Evolutionary conservation across 2,888 invertebrate genomes (phyloP).

Genomic region (Spialia ferax): DNA sequence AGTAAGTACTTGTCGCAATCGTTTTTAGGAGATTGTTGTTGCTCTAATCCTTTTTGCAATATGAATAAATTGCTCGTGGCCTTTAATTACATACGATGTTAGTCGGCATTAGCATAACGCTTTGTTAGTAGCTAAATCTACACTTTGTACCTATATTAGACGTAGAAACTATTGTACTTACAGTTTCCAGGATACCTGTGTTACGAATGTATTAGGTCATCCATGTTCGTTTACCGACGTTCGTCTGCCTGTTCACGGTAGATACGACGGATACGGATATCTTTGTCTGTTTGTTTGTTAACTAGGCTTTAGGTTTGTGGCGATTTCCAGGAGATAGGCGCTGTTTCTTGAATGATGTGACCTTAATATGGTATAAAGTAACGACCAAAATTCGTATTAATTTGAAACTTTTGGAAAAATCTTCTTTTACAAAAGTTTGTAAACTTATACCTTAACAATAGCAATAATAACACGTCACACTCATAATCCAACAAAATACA

Average conservation of each 20-base stretch:
- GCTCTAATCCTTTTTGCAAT: slow-evolving; percentile 34
- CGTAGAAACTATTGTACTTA: slow-evolving; percentile 15
- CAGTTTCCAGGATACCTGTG: slow-evolving; percentile 55
- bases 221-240: slow-evolving; percentile 51
- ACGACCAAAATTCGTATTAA: too few relatives aligned
- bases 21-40: slow-evolving; percentile 31
- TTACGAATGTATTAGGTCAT: slow-evolving; percentile 63
- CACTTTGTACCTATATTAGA: background rate
- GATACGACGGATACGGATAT: slow-evolving; percentile 37
- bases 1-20: slow-evolving; percentile 17
- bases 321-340: background rate
- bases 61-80: slow-evolving; percentile 36
- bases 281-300: slow-evolving; percentile 6
- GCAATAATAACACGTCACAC: too few relatives aligned
- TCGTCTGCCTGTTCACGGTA: slow-evolving; percentile 62
- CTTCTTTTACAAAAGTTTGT: too few relatives aligned
- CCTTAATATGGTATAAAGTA: too few relatives aligned
- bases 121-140: background rate
- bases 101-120: slow-evolving; percentile 31
- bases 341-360: background rate
- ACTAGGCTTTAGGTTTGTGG: background rate
- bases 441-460: too few relatives aligned
- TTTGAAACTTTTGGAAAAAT: too few relatives aligned
- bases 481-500: too few relatives aligned
- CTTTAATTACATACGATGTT: slow-evolving; percentile 34